Evolutionary conservation across 2,888 invertebrate genomes (phyloP).

Genomic region (Stramonita haemastoma): DNA sequence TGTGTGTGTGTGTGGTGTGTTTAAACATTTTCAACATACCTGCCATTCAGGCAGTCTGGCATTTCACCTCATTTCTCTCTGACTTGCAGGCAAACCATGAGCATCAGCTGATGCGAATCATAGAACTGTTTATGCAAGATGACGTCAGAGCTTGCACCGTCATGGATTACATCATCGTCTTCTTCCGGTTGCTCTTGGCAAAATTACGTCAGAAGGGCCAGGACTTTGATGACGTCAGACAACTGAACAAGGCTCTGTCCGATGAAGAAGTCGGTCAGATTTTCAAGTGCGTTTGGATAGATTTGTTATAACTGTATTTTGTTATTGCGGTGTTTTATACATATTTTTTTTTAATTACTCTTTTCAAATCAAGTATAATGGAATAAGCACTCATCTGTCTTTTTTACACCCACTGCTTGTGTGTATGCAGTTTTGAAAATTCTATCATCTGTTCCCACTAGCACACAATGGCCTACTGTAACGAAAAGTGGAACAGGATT

Average conservation of each 20-base stretch:
- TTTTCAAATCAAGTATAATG: neutral
- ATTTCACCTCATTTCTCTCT: neutral
- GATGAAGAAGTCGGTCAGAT: constrained; percentile 15
- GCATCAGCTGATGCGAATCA: constrained; percentile 13
- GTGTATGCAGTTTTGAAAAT: no score
- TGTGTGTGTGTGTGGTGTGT: neutral
- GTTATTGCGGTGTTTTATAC: neutral
- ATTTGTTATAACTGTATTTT: neutral
- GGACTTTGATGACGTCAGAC: constrained; percentile 39
- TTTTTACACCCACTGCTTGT: no score
- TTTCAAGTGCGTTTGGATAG: constrained; percentile 15
- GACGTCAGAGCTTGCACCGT: constrained; percentile 39
- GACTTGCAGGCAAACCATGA: constrained; percentile 12
- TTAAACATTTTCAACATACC: neutral
- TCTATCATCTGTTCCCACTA: no score
- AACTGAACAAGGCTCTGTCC: constrained; percentile 31
- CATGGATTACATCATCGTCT: constrained; percentile 36
- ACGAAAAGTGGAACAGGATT: no score
- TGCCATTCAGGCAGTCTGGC: neutral
- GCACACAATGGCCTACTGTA: no score
- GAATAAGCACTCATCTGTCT: no score
- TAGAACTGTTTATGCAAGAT: constrained; percentile 41
- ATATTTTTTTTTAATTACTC: neutral
- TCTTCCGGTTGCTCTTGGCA: constrained; percentile 31
- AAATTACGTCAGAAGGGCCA: constrained; percentile 39